A percentile compares a stretch with the other conserved stretches of the same genome.
Evolutionary conservation across 2,888 invertebrate species (phyloP).

Genomic region (Heliconius ethilla): DNA sequence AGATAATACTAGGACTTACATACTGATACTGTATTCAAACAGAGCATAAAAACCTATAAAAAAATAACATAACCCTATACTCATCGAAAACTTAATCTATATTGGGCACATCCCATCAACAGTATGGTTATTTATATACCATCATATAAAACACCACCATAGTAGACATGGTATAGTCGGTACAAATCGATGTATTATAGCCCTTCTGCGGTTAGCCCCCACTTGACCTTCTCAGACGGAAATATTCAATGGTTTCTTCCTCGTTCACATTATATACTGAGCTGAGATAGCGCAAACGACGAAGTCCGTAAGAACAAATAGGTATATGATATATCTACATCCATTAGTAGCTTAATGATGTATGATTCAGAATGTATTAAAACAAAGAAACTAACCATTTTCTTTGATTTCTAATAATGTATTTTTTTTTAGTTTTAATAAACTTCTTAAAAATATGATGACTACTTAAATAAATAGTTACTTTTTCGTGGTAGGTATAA

Average conservation of each 20-base stretch:
- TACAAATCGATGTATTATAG: conserved; percentile 3
- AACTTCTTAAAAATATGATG: not conserved
- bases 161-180: not conserved
- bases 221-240: conserved; percentile 26
- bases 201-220: conserved; percentile 1
- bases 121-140: not conserved
- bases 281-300: conserved; percentile 20
- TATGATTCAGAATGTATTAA: conserved; percentile 38
- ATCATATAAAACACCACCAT: not conserved
- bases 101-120: not conserved
- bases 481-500: not conserved
- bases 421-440: not conserved
- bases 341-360: conserved; percentile 39
- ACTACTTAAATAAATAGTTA: not conserved
- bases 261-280: not conserved
- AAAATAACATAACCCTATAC: no score
- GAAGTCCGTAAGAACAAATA: not conserved
- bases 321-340: conserved; percentile 31
- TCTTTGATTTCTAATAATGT: not conserved
- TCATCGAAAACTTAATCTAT: not conserved
- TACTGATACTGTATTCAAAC: not conserved
- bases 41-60: not conserved
- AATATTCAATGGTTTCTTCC: conserved; percentile 25
- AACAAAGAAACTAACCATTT: conserved; percentile 38
- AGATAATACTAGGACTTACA: no score